phyloP scores from a whole-genome alignment of 1,140 invertebrate species.

The Luehdorfia chinensis region DNA sequence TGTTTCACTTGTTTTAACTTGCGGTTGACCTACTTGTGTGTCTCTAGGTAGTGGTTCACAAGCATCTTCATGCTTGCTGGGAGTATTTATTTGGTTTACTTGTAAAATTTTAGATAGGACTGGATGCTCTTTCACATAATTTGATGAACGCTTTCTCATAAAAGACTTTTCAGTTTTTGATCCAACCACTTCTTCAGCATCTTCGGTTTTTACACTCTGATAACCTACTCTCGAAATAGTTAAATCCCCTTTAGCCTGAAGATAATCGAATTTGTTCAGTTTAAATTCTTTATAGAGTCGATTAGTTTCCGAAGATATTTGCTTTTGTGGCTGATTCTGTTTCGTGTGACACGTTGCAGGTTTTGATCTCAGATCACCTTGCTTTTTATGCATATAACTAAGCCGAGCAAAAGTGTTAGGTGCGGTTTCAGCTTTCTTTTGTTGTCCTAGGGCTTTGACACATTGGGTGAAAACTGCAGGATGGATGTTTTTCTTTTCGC shows the following conservation, averaged over 20 bases:
- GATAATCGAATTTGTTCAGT: constrained; percentile 25
- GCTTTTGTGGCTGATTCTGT: constrained; percentile 12
- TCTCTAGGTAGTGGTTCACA: neutral
- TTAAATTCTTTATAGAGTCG: constrained; percentile 18
- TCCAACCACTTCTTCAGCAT: neutral
- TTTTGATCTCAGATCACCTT: constrained; percentile 41
- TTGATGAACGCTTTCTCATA: neutral
- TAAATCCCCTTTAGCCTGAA: constrained; percentile 32
- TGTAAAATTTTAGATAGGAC: neutral
- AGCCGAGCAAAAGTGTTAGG: constrained; percentile 63
- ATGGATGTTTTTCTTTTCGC: constrained; percentile 22
- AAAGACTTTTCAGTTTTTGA: constrained; percentile 9
- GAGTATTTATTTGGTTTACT: neutral
- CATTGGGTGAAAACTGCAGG: constrained; percentile 18
- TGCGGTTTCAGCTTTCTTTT: constrained; percentile 44
- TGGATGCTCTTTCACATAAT: constrained; percentile 3
- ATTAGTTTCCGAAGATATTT: constrained; percentile 11
- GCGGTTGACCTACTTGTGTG: neutral
- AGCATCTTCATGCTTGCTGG: neutral
- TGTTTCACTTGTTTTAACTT: neutral
- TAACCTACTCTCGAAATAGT: constrained; percentile 26
- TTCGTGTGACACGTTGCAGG: constrained; percentile 12
- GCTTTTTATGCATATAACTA: constrained; percentile 65
- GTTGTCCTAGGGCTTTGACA: constrained; percentile 34
- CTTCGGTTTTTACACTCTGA: constrained; percentile 9